These are phyloP conservation scores for Ceratoteleas bidentatus DNA, from an alignment of 1,140 invertebrate genomes.

Conservation along the genomic window DNA sequence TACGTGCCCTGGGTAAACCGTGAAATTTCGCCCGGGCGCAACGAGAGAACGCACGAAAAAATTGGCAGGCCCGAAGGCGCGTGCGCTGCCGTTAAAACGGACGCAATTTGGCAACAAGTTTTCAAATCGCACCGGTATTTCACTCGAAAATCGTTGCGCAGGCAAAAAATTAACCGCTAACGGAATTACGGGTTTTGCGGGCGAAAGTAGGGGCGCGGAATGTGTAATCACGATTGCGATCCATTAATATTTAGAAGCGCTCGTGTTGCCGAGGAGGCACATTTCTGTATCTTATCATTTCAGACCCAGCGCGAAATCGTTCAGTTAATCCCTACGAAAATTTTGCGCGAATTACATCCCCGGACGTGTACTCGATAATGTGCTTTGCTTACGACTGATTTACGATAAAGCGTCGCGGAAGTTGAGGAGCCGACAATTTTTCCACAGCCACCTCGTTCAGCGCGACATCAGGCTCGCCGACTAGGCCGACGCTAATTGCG, in stretches of 20 bases:
- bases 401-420: slow-evolving; percentile 7
- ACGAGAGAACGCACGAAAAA: slow-evolving; percentile 47
- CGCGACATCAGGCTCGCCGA: too few species aligned
- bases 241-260: slow-evolving; percentile 50
- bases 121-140: neutral
- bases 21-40: slow-evolving; percentile 52
- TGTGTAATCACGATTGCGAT: slow-evolving; percentile 29
- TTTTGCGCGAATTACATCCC: slow-evolving; percentile 31
- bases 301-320: slow-evolving; percentile 34
- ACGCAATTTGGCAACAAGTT: slow-evolving; percentile 28
- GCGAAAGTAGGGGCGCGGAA: slow-evolving; percentile 17
- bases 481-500: too few species aligned
- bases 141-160: too few species aligned
- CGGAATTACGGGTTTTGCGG: slow-evolving; percentile 16
- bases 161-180: slow-evolving; percentile 34
- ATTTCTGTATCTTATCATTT: slow-evolving; percentile 56
- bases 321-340: slow-evolving; percentile 31
- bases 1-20: slow-evolving; percentile 51
- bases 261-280: slow-evolving; percentile 22
- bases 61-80: slow-evolving; percentile 29
- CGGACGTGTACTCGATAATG: slow-evolving; percentile 21
- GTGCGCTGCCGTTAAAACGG: slow-evolving; percentile 31
- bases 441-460: too few species aligned
- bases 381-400: slow-evolving; percentile 21
- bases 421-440: neutral